Evolutionary conservation across 2,113 vertebrate species (phyloP), one percentile per base, ranked within the genome.

Genomic region (Corythornis madagascariensis): DNA sequence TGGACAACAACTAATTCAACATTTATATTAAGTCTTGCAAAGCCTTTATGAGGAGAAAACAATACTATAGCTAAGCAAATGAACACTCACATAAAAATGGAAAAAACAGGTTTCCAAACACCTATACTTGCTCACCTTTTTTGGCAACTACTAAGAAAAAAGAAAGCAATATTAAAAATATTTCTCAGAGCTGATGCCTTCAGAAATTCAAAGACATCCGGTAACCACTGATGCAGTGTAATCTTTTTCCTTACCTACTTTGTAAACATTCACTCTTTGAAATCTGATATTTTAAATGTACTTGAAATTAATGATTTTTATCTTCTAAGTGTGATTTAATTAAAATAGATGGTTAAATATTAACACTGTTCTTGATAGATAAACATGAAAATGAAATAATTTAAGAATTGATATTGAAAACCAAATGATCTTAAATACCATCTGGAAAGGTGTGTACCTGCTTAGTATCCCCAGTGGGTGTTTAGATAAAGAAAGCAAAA

Each of bases 261-360:
- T 78, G 48, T 38, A 86, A 92, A 59, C 8, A 71, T 21, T 50
- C 13, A n/a, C 20, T 69, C 48, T 66, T 74, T 73, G 42, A 67
- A 82, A 90, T 40, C 5, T 50, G 81, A 6, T 40, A 67, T 48
- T 86, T 83, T 26, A 66, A 94, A 89, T 5, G 3, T 22, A 84
- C 25, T 86, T 73, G 45, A 83, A 69, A 67, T 22, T 65, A 80
- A 24, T 12, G 28, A 92, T 24, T 85, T 86, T 79, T 83, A 45
- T 57, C 85, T 6, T 18, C 38, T 38, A 38, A 38, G 7, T 5
- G 1, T 73, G 20, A 78, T 61, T 90, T 60, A 76, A 86, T 60
- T 38, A 86, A 92, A 91, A 75, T 17, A 76, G 55, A 48, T 8
- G 48, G 17, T 50, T 80, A 86, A 84, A 52, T 64, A 88, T 22